Evolutionary conservation across 1,140 invertebrate species (phyloP), one percentile per base, ranked within the genome.

Genomic region (Neotoxoptera formosana): DNA sequence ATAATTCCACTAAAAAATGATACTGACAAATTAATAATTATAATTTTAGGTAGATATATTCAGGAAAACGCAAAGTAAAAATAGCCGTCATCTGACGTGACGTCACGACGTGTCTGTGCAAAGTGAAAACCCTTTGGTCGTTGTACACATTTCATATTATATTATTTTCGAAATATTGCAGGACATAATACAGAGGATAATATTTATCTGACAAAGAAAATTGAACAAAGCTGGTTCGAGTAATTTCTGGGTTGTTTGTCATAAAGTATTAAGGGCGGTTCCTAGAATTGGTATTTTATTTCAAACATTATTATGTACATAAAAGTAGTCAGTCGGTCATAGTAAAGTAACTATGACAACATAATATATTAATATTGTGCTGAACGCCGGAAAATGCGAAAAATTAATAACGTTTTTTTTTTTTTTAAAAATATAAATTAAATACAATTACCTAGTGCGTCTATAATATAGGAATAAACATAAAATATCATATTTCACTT

Each of bases 321-420:
- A 25, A 41, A 34, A 56, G 51, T 21, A 51, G 34, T 41, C 45
- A 25, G 45, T 47, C 23, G 47, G 47, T 86, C 87, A 36, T 53
- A 89, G 30, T 36, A 53, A 36, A 90, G 88, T 90, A 56, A 90
- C 48, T 41, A 90, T 41, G 51, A 56, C 34, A 90, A 56, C 88
- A 34, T 23, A 11, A 21, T 53, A 41, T 53, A 23, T 51, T 51
- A 11, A 11, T 53, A 53, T 21, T 41, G 21, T 51, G 51, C 20
- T 51, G 47, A 88, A 21, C n/a, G 14, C 21, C 30, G 30, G n/a
- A n/a, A 34, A 36, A n/a, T 23, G 6, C n/a, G 47, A 30, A 88
- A 88, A 88, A 51, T 30, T n/a, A 88, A 88, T 20, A 48, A 20
- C 21, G 51, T 23, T 51, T 86, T 30, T 86, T 86, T 83, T 84